Evolutionary conservation across 2,797 vertebrate genomes (phyloP).

Genomic region (Gallirallus australis): DNA sequence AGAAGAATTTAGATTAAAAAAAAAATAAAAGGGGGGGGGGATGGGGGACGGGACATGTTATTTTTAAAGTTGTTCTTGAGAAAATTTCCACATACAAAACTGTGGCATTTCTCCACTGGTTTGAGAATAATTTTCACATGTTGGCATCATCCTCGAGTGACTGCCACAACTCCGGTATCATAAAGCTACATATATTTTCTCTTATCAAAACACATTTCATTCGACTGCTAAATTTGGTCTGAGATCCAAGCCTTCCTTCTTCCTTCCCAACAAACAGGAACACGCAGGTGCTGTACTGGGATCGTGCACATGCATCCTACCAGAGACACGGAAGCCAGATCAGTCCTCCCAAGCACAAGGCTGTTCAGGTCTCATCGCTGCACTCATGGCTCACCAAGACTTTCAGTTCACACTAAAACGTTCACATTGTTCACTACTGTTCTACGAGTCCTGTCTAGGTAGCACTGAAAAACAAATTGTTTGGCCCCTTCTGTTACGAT

Average conservation of each 20-base stretch:
- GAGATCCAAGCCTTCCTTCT: constrained; percentile 67
- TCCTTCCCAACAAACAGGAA: constrained; percentile 52
- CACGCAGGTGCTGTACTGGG: constrained; percentile 42
- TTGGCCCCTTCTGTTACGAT: constrained; percentile 62
- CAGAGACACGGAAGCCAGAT: background rate
- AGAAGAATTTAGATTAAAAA: constrained; percentile 65
- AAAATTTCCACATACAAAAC: constrained; percentile 59
- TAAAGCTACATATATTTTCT: constrained; percentile 56
- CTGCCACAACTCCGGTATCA: constrained; percentile 43
- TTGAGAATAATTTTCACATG: constrained; percentile 54
- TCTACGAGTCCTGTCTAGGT: constrained; percentile 43
- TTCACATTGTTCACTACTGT: constrained; percentile 41
- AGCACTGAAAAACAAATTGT: constrained; percentile 43
- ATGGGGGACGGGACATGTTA: background rate
- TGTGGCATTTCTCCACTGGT: constrained; percentile 26
- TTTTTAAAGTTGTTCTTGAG: constrained; percentile 58
- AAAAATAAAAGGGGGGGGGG: background rate
- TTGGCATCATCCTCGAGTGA: constrained; percentile 44
- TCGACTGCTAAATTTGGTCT: constrained; percentile 67
- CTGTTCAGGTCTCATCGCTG: background rate
- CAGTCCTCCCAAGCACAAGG: background rate
- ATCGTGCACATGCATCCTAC: constrained; percentile 3
- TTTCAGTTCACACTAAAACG: background rate
- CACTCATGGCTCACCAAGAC: background rate
- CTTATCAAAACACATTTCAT: constrained; percentile 76